Evolutionary conservation across 1,140 invertebrate genomes (phyloP).

Genomic region (Bombus cullumanus): DNA sequence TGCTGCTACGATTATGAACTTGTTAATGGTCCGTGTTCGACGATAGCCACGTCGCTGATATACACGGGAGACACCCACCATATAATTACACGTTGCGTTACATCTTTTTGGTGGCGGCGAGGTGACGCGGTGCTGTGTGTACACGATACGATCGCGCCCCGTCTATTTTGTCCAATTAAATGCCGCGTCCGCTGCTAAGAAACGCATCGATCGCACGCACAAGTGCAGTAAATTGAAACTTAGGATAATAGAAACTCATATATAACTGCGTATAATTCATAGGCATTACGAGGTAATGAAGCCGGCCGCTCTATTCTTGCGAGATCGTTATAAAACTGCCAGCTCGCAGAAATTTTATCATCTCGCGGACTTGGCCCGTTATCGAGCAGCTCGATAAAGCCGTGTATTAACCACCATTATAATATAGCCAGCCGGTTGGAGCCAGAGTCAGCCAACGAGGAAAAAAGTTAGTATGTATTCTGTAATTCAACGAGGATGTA

Average conservation of each 20-base stretch:
- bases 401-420: slow-evolving; percentile 9
- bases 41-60: slow-evolving; percentile 29
- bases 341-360: slow-evolving; percentile 3
- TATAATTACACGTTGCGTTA: slow-evolving; percentile 58
- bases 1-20: slow-evolving; percentile 63
- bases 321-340: background rate
- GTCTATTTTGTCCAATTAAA: slow-evolving; percentile 45
- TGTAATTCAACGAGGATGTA: background rate
- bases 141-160: slow-evolving; percentile 22
- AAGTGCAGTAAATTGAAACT: slow-evolving; percentile 34
- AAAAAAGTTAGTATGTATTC: background rate
- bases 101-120: slow-evolving; percentile 10
- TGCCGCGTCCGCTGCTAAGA: background rate
- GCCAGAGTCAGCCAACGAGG: too few relatives aligned
- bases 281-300: slow-evolving; percentile 28
- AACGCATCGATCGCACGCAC: slow-evolving; percentile 20
- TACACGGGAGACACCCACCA: slow-evolving; percentile 53
- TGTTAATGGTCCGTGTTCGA: slow-evolving; percentile 60
- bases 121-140: background rate
- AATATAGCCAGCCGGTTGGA: background rate
- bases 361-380: background rate
- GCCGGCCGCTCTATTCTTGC: background rate
- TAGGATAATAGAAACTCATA: slow-evolving; percentile 31
- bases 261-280: slow-evolving; percentile 19
- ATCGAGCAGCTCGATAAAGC: background rate